Evolutionary conservation across 1,140 invertebrate species (phyloP).

Genomic region (Solenopsis invicta): DNA sequence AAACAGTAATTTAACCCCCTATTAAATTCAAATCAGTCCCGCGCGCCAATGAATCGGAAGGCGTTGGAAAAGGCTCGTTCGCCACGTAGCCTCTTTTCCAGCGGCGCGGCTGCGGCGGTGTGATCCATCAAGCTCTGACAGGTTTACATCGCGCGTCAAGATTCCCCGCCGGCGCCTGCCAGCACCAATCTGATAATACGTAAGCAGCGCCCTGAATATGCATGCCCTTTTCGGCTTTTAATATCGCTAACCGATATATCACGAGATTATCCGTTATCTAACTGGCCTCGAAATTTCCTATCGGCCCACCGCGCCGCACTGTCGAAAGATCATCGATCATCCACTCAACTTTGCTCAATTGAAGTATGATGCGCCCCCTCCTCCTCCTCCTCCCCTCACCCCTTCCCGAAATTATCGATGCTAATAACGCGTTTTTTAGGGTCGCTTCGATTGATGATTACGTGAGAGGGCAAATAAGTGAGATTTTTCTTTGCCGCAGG

Average conservation of each 20-base stretch:
- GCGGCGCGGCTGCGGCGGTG: constrained; percentile 54
- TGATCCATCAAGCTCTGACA: constrained; percentile 84
- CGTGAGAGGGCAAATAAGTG: constrained; percentile 6
- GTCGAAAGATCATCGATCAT: constrained; percentile 81
- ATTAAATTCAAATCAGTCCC: constrained; percentile 83
- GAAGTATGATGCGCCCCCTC: background rate
- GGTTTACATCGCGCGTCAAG: constrained; percentile 84
- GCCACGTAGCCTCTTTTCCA: constrained; percentile 75
- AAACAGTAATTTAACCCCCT: constrained; percentile 81
- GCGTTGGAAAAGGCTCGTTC: constrained; percentile 48
- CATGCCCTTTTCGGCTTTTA: constrained; percentile 83
- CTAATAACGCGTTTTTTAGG: constrained; percentile 21
- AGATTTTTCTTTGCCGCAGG: constrained; percentile 17
- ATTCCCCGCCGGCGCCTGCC: constrained; percentile 77
- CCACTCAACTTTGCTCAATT: constrained; percentile 67
- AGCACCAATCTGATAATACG: constrained; percentile 83
- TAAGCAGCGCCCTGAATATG: constrained; percentile 83
- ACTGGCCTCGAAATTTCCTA: constrained; percentile 77
- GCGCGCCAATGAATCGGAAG: constrained; percentile 56
- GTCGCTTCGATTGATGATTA: constrained; percentile 26
- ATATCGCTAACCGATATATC: constrained; percentile 83
- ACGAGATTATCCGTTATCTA: constrained; percentile 79
- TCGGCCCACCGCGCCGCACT: constrained; percentile 67
- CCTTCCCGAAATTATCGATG: constrained; percentile 16
- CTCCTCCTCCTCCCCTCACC: background rate